phyloP scores from a whole-genome alignment of 1,140 invertebrate genomes.

The Branchinecta lindahli region DNA sequence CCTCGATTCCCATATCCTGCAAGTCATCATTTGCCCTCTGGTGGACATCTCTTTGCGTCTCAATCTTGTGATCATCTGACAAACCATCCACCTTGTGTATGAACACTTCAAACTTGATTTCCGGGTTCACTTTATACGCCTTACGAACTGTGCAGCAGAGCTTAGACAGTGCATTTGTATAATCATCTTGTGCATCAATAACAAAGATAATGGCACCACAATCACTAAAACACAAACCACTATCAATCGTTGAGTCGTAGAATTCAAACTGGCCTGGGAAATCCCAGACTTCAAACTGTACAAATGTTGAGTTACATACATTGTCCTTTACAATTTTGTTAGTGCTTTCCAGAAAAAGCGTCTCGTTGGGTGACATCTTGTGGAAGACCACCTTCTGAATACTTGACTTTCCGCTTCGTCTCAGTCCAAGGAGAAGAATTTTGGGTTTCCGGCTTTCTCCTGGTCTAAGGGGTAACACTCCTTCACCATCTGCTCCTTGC shows the following conservation, averaged over 20 bases:
- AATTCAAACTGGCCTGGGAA: slow-evolving; percentile 98
- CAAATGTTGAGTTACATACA: slow-evolving; percentile 85
- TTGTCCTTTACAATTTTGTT: slow-evolving; percentile 98
- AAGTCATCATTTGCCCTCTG: slow-evolving; percentile 90
- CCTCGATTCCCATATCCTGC: slow-evolving; percentile 54
- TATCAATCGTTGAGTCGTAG: slow-evolving; percentile 89
- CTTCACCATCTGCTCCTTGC: slow-evolving; percentile 77
- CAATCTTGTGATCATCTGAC: slow-evolving; percentile 97
- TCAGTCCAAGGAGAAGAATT: slow-evolving; percentile 86
- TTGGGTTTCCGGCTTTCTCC: slow-evolving; percentile 65
- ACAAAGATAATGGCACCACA: slow-evolving; percentile 85
- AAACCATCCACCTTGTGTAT: slow-evolving; percentile 74
- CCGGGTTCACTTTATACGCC: slow-evolving; percentile 88
- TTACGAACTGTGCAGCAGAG: slow-evolving; percentile 80
- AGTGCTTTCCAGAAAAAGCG: slow-evolving; percentile 94
- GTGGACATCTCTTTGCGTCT: slow-evolving; percentile 94
- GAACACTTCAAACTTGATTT: slow-evolving; percentile 90
- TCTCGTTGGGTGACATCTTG: slow-evolving; percentile 99
- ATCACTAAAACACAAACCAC: slow-evolving; percentile 69
- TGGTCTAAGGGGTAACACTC: slow-evolving; percentile 42
- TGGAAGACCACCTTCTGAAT: slow-evolving; percentile 99
- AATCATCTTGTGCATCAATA: slow-evolving; percentile 98
- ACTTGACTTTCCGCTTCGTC: slow-evolving; percentile 98
- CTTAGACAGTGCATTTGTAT: slow-evolving; percentile 84
- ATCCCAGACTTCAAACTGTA: slow-evolving; percentile 99